Base-by-base conservation (phyloP, 1,140 invertebrate genomes). In the Megalopta genalis region DNA sequence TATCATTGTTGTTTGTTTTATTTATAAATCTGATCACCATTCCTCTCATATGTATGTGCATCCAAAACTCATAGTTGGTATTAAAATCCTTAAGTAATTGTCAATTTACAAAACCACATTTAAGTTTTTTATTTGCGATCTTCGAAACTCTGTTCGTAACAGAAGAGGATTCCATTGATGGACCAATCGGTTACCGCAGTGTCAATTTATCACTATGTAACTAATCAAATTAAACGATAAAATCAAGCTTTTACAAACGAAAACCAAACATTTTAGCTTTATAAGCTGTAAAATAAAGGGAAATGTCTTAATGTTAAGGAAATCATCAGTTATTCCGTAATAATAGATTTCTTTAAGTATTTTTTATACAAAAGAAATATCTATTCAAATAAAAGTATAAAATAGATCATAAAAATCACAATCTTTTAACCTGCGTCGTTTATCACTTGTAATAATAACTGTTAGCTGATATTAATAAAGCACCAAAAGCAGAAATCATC, bases 351-450 rank as follows among this genome's bases (percentile, higher is more conserved):
- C 21, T 65, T 77, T 23, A 67, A 81, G 74, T 46, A 46, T 83
- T 52, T 77, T 83, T 83, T 62, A n/a, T 68, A 83, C 60, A 80
- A 63, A 86, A 70, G 67, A 60, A 82, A 85, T 37, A 77, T 82
- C 69, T 73, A 23, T 73, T 75, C 73, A 57, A 60, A 86, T 63
- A 60, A 86, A 68, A 80, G 70, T 83, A 37, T 63, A 86, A 83
- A 68, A 76, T 77, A 80, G 60, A 64, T 82, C 74, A 83, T 85
- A 77, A 77, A 86, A 81, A 84, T 87, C 81, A 86, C 81, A 81
- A 79, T 75, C 68, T 72, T 73, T 75, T 23, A 57, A 76, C 60
- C 70, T 52, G 60, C 68, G 42, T 74, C 49, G 64, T 84, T 85
- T 81, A 71, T 78, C 80, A 71, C 77, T 65, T 76, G 42, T 70